phyloP scores from a whole-genome alignment of 2,113 vertebrate species.

The Trematocara variabile region DNA sequence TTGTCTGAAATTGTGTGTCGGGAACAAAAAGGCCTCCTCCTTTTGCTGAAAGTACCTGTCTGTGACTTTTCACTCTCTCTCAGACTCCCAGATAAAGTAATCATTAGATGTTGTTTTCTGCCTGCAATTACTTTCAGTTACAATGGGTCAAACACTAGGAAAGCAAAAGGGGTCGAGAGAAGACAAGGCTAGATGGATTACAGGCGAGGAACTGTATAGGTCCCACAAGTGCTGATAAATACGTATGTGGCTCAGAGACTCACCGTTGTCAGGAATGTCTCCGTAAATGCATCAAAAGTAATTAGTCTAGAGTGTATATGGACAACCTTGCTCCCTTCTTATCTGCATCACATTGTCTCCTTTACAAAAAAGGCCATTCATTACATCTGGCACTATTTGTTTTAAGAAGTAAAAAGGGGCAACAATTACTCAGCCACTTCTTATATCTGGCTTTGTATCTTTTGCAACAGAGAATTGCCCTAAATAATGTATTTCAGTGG shows the following conservation, averaged over 20 bases:
- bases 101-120: slow-evolving; percentile 82
- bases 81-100: slow-evolving; percentile 75
- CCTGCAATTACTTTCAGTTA: slow-evolving; percentile 78
- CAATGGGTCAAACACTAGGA: slow-evolving; percentile 71
- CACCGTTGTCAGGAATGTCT: slow-evolving; percentile 47
- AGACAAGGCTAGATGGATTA: slow-evolving; percentile 71
- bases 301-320: slow-evolving; percentile 70
- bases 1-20: slow-evolving; percentile 77
- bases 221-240: slow-evolving; percentile 70
- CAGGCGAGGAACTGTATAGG: slow-evolving; percentile 59
- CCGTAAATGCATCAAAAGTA: slow-evolving; percentile 68
- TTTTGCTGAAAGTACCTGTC: slow-evolving; percentile 77
- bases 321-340: slow-evolving; percentile 50
- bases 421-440: background rate
- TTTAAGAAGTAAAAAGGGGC: slow-evolving; percentile 4
- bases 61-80: slow-evolving; percentile 74
- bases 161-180: slow-evolving; percentile 52
- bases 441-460: slow-evolving; percentile 15
- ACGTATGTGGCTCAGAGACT: slow-evolving; percentile 63
- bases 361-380: slow-evolving; percentile 40
- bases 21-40: slow-evolving; percentile 67
- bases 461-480: background rate
- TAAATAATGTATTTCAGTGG: background rate
- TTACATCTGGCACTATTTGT: slow-evolving; percentile 40
- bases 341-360: slow-evolving; percentile 57